These are phyloP conservation scores for Pangasius larnaudii DNA, from an alignment of 2,797 vertebrate genomes.

Conservation along the genomic window DNA sequence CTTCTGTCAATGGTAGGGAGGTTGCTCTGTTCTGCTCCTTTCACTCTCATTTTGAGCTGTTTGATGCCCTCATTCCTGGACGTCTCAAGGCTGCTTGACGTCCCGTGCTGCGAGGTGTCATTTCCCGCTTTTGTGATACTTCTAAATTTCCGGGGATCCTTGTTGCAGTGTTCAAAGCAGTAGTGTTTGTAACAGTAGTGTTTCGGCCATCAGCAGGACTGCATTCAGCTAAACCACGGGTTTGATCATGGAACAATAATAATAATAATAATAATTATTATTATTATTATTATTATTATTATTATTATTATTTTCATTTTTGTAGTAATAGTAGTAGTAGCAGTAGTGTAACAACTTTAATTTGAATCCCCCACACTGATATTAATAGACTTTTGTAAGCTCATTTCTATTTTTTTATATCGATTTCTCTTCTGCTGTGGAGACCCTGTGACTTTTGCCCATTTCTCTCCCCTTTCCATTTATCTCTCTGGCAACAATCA, in stretches of 20 bases:
- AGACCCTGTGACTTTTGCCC: not conserved
- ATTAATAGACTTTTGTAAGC: not conserved
- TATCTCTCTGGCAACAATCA: slow-evolving; percentile 20
- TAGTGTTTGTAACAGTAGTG: not conserved
- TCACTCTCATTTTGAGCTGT: not conserved
- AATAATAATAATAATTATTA: not conserved
- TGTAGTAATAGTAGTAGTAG: not conserved
- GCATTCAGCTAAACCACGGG: not conserved
- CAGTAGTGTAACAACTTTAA: not conserved
- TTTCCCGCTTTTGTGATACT: not conserved
- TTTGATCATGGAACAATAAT: not conserved
- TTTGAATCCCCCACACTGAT: not conserved
- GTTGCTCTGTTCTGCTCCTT: not conserved
- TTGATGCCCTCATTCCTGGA: not conserved
- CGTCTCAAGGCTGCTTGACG: not conserved
- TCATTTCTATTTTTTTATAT: not conserved
- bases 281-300: not conserved
- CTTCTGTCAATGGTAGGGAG: not conserved
- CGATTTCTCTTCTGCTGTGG: not conserved
- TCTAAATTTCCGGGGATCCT: not conserved
- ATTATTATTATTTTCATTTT: not conserved
- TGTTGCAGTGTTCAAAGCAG: not conserved
- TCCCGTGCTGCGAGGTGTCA: not conserved
- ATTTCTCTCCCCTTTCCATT: not conserved
- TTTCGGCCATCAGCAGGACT: not conserved